Percentiles rank a stretch among this genome's conserved stretches.
These are phyloP conservation scores for Hybos culiciformis DNA, from an alignment of 2,888 invertebrate genomes.

Conservation along the genomic window DNA sequence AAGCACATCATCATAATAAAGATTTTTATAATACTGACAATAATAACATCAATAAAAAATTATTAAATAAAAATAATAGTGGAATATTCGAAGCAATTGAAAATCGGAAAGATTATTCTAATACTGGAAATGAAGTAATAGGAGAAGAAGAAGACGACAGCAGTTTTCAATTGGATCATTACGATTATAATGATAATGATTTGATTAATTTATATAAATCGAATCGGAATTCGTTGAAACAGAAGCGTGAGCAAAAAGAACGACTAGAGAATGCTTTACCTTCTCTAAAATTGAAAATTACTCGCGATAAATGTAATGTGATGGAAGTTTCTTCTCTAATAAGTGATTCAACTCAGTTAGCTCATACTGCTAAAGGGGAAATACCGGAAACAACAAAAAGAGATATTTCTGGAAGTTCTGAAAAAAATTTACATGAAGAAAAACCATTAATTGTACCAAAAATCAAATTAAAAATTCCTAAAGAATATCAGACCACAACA, in stretches of 20 bases:
- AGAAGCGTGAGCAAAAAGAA: background rate
- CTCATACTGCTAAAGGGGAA: too few relatives aligned
- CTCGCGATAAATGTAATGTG: too few relatives aligned
- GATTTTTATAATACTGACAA: background rate
- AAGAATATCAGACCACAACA: slow-evolving; percentile 38
- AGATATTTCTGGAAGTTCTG: too few relatives aligned
- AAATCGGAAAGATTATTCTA: background rate
- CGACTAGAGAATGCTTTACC: background rate
- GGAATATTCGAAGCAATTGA: background rate
- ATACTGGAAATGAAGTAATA: background rate
- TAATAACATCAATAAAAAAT: background rate
- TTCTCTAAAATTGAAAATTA: too few relatives aligned
- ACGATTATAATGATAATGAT: background rate
- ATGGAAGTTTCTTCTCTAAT: too few relatives aligned
- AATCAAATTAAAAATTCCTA: slow-evolving; percentile 51
- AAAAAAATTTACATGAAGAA: slow-evolving; percentile 1
- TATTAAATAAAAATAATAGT: background rate
- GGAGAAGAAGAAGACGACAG: slow-evolving; percentile 3
- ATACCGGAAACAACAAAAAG: too few relatives aligned
- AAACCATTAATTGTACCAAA: slow-evolving; percentile 42
- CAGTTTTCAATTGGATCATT: background rate
- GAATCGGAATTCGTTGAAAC: background rate
- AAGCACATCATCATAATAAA: too few relatives aligned
- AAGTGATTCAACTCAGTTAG: too few relatives aligned
- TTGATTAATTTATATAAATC: slow-evolving; percentile 1